Percentiles rank a stretch among this genome's conserved stretches.
phyloP scores from a whole-genome alignment of 2,797 vertebrate genomes.

The Anableps anableps region DNA sequence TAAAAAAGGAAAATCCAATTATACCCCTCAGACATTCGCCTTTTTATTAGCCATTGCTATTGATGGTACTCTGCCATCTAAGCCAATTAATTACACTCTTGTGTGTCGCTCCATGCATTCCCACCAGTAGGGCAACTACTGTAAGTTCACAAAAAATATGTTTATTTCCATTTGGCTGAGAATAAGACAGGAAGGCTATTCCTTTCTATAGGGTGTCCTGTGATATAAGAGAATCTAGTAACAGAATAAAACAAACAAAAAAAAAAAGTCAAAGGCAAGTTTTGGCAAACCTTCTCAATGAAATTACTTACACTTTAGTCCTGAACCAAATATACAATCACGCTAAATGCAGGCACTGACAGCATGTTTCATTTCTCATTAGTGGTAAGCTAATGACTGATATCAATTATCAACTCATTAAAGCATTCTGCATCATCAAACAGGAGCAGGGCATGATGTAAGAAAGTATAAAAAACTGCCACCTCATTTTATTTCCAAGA shows the following conservation, averaged over 20 bases:
- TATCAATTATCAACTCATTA: conserved; percentile 9
- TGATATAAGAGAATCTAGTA: not conserved
- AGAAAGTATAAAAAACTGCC: conserved; percentile 12
- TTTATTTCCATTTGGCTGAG: not conserved
- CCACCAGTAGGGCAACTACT: not conserved
- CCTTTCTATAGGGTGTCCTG: not conserved
- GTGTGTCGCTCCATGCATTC: not conserved
- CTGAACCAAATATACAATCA: not conserved
- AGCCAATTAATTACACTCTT: not conserved
- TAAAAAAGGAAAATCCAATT: not conserved
- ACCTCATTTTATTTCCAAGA: conserved; percentile 10
- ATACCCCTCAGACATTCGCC: not conserved
- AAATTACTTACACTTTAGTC: not conserved
- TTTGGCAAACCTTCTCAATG: not conserved
- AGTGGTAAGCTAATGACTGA: conserved; percentile 2
- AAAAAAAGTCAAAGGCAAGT: not conserved
- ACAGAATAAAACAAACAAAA: not conserved
- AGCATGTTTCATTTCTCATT: conserved; percentile 4
- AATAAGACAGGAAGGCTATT: not conserved
- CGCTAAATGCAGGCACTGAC: not conserved
- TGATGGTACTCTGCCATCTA: not conserved
- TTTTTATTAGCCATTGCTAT: not conserved
- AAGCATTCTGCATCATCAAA: conserved; percentile 1
- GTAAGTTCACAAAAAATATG: not conserved
- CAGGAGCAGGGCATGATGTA: not conserved